Base-by-base conservation (phyloP, 2,888 invertebrate genomes). In the Dolichomitus sp. region DNA sequence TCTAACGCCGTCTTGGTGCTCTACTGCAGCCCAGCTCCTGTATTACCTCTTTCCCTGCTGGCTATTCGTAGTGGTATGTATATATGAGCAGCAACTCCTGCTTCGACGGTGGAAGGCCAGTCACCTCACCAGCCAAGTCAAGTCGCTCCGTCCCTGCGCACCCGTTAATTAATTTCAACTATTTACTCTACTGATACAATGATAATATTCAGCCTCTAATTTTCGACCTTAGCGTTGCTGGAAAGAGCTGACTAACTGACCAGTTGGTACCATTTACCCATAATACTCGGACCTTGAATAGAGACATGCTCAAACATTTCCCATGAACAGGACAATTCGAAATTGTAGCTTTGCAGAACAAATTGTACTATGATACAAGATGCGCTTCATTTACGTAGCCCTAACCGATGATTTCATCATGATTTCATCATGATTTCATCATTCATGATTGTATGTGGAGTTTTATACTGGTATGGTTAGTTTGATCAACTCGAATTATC, bases 141-240 rank as follows among this genome's bases (percentile, higher is more conserved):
- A 54, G 42, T 30, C 57, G 17, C 76, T 59, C 48, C 77, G 77
- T 61, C 75, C 75, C 69, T 19, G 42, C 68, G 61, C 30, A 73
- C 52, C 77, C 82, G 86, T 89, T 88, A 89, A 89, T 90, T 90
- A 90, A 88, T 87, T 88, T 87, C 85, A 79, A 84, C 88, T 87
- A 88, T 90, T 90, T 88, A 87, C 87, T 85, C 84, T 85, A 85
- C 85, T 87, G 88, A 90, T 90, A 88, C 84, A 88, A 90, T 77
- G 88, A 89, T 88, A 90, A 90, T 88, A 90, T 90, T 90, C 88
- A 87, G 84, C 70, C 81, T 81, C 80, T 80, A 77, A 86, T 88
- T 89, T 88, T 89, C 87, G 80, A 83, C 80, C 76, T 63, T 66
- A 30, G 74, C 61, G 75, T 72, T 75, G 61, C 54, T 65, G 33